A percentile compares a stretch with the other conserved stretches of the same genome.
These are phyloP conservation scores for Rhinopomastus cyanomelas DNA, from an alignment of 2,113 vertebrate species.

Conservation along the genomic window DNA sequence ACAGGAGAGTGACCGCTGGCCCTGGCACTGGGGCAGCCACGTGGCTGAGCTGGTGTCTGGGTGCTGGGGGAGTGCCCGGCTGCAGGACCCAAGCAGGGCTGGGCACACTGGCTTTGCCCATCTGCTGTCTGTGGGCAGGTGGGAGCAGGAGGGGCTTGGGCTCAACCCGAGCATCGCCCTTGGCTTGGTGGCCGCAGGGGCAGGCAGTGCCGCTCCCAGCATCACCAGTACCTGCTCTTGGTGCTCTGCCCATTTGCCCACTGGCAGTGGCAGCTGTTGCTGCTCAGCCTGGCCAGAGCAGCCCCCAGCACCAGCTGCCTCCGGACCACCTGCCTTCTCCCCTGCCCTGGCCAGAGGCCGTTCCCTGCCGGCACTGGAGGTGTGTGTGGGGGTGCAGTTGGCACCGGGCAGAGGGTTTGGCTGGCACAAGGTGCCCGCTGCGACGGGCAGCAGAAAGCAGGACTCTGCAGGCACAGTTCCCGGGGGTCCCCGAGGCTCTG, in stretches of 20 bases:
- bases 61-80: too few relatives aligned
- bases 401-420: background rate
- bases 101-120: background rate
- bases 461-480: background rate
- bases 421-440: background rate
- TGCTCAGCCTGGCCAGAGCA: background rate
- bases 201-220: background rate
- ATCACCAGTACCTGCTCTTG: background rate
- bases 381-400: background rate
- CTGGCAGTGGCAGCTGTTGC: background rate
- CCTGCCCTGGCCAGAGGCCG: accelerated
- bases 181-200: background rate
- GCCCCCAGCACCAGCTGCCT: background rate
- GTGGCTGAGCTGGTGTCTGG: accelerated
- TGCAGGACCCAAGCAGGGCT: background rate
- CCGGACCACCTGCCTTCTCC: background rate
- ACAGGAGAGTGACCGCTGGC: accelerated
- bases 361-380: too few relatives aligned
- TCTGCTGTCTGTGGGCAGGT: background rate
- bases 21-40: accelerated
- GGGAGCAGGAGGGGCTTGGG: background rate
- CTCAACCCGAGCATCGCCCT: background rate
- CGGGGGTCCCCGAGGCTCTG: background rate
- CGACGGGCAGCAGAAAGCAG: background rate
- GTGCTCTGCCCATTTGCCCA: background rate